Percentiles rank a stretch among this genome's conserved stretches.
phyloP scores from a whole-genome alignment of 1,140 invertebrate genomes.

The Triops cancriformis region DNA sequence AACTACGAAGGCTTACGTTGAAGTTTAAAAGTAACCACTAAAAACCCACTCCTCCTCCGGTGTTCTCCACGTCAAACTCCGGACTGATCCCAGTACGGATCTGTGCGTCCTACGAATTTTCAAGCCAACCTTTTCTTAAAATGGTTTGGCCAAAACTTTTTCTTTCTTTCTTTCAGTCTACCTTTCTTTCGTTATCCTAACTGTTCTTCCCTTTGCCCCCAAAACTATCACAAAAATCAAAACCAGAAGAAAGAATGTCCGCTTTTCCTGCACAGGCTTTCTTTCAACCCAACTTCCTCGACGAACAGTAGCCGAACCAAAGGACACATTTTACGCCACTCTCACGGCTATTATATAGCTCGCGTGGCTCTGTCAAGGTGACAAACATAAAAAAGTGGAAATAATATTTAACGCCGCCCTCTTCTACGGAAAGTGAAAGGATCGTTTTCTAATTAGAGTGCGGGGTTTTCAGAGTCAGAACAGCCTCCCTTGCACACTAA shows the following conservation, averaged over 20 bases:
- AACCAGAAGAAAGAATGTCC: no score
- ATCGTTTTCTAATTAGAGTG: background rate
- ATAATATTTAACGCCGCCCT: background rate
- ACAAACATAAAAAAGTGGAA: background rate
- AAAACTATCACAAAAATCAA: no score
- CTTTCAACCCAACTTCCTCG: background rate
- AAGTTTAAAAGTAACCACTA: background rate
- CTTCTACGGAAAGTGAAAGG: background rate
- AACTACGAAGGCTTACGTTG: background rate
- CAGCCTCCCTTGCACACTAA: background rate
- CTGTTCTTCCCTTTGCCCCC: background rate
- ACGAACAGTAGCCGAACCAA: background rate
- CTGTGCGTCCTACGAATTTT: background rate
- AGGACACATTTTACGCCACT: background rate
- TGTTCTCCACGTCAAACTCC: background rate
- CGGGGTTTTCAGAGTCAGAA: background rate
- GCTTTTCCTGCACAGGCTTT: background rate
- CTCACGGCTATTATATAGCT: background rate
- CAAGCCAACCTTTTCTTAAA: background rate
- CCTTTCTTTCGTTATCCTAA: background rate
- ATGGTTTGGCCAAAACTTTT: background rate
- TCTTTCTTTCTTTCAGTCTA: background rate
- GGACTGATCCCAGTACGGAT: background rate
- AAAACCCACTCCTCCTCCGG: background rate
- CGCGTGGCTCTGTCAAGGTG: background rate